These are phyloP conservation scores for Phocoena phocoena DNA, from an alignment of 2,113 vertebrate genomes.

Conservation along the genomic window DNA sequence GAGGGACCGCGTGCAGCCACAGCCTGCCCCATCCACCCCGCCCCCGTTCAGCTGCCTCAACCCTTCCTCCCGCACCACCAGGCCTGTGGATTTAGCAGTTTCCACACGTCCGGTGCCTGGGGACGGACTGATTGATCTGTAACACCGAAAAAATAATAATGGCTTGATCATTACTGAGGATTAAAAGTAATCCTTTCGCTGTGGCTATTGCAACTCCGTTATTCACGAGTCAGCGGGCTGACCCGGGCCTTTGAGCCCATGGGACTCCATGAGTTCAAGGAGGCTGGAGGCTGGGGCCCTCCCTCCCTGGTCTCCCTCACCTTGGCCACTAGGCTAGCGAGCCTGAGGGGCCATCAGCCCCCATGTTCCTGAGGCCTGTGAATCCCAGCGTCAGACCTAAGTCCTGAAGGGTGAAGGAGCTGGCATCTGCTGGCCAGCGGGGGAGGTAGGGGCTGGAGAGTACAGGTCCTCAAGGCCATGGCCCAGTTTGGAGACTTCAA, in stretches of 20 bases:
- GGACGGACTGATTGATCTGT: conserved; percentile 85
- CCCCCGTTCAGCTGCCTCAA: not conserved
- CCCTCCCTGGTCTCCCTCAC: not conserved
- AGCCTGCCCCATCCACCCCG: not conserved
- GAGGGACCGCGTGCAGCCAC: not conserved
- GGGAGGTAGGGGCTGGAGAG: not conserved
- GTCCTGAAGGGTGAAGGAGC: not conserved
- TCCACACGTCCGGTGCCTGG: conserved; percentile 67
- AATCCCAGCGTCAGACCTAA: not conserved
- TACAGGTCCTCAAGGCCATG: not conserved
- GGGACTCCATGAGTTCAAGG: conserved; percentile 11
- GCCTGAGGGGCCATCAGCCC: not conserved
- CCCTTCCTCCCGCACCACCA: not conserved
- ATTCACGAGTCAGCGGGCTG: conserved; percentile 80
- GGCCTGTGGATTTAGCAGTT: conserved; percentile 66
- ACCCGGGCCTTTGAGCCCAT: conserved; percentile 1
- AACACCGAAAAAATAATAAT: conserved; percentile 85
- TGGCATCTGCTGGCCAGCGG: rapidly evolving
- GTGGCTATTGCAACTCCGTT: conserved; percentile 76
- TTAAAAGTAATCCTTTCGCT: conserved; percentile 85
- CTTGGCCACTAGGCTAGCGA: not conserved
- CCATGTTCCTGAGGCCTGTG: not conserved
- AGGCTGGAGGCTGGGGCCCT: not conserved
- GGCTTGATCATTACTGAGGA: conserved; percentile 84
- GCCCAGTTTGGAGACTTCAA: not conserved